Base-by-base conservation (phyloP, 2,113 vertebrate genomes). In the Megaceryle maxima region DNA sequence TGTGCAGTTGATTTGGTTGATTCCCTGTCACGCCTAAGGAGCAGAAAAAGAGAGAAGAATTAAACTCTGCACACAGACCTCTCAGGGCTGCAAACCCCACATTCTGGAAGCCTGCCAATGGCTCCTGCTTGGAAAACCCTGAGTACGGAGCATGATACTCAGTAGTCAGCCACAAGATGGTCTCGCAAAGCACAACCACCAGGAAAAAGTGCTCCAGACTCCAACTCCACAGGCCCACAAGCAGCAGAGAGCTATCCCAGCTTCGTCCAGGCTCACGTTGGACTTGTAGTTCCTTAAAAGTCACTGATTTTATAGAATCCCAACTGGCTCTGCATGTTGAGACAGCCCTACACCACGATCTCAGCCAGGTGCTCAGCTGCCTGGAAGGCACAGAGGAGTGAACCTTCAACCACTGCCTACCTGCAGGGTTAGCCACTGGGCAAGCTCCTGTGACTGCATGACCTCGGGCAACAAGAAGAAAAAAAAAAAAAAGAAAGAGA, bases 1-100 rank as follows among this genome's bases (percentile, higher is more conserved):
- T 97, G 74, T 99, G 98, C 97, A 99, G 98, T 95, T 98, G 99
- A 44, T 97, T 97, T 37, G 98, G 87, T 95, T 98, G 99, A 85
- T 96, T 99, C 79, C 96, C 98, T 44, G 98, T 98, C 97, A 98
- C 98, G 8, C 99, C 99, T 99, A 92, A 13, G 37, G 86, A 88
- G 29, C 53, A 51, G 62, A 63, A 85, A 62, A 35, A 33, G 29
- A 76, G 13, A 75, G 13, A 20, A 22, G 50, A 24, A 10, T 31
- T 97, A 87, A 95, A 55, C 28, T 25, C 39, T 79, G 72, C 68
- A 31, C 31, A 16, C 10, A 44, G 13, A 73, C 11, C 57, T 69
- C 73, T 44, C 24, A 9, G 25, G 24, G 41, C 13, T 48, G 48
- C 31, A 35, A 88, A 83, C 53, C 24, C 44, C 67, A 50, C 25